Evolutionary conservation across 2,888 invertebrate genomes (phyloP).

Genomic region (Boloria selene): DNA sequence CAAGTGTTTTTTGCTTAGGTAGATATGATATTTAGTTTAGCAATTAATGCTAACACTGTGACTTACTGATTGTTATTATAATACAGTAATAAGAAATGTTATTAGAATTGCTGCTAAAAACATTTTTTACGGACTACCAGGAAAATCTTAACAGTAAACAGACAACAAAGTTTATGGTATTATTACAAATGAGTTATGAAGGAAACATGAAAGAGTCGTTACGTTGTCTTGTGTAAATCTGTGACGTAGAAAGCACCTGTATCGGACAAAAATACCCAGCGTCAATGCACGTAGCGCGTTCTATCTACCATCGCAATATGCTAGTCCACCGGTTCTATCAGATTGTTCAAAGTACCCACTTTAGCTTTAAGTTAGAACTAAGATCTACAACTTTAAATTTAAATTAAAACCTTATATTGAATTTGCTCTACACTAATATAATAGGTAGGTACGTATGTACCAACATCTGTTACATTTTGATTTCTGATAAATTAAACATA

Average conservation of each 20-base stretch:
- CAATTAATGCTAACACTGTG: too few species aligned
- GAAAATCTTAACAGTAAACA: slow-evolving; percentile 25
- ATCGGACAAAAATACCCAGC: slow-evolving; percentile 37
- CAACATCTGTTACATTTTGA: too few species aligned
- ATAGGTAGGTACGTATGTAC: neutral
- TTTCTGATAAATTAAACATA: too few species aligned
- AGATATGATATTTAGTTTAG: too few species aligned
- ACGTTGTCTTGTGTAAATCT: slow-evolving; percentile 37
- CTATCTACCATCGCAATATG: slow-evolving; percentile 51
- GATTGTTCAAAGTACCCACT: slow-evolving; percentile 43
- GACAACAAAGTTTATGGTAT: slow-evolving; percentile 28
- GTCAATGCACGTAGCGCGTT: slow-evolving; percentile 39
- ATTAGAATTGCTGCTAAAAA: neutral
- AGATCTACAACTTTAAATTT: slow-evolving; percentile 8
- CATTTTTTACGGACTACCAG: neutral
- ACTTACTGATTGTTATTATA: neutral
- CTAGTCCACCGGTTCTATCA: slow-evolving; percentile 61
- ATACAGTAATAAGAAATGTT: neutral
- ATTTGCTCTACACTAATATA: neutral
- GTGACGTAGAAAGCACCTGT: slow-evolving; percentile 36
- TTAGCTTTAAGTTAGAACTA: slow-evolving; percentile 23
- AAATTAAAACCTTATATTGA: neutral
- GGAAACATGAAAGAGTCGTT: slow-evolving; percentile 35
- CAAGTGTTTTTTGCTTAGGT: too few species aligned
- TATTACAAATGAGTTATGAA: slow-evolving; percentile 33